These are phyloP conservation scores for Calephelis nemesis DNA, from an alignment of 1,140 invertebrate species.

Conservation along the genomic window DNA sequence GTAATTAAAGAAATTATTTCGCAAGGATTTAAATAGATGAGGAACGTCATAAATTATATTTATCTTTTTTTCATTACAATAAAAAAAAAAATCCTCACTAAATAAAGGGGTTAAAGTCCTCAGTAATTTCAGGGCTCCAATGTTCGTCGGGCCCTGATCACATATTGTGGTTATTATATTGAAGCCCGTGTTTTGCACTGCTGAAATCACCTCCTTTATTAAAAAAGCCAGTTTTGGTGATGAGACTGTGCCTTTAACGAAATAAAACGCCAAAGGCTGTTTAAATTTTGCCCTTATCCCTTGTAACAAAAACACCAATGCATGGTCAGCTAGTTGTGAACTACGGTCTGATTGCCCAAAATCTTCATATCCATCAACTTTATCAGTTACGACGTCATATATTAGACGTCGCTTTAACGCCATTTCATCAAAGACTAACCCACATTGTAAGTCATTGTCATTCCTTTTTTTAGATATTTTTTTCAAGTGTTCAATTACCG, in stretches of 20 bases:
- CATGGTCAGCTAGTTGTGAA: neutral
- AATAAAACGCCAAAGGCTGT: neutral
- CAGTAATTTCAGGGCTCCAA: conserved; percentile 25
- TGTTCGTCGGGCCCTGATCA: conserved; percentile 35
- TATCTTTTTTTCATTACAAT: conserved; percentile 15
- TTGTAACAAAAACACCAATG: neutral
- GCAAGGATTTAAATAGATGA: conserved; percentile 27
- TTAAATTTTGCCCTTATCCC: neutral
- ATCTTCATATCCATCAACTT: conserved; percentile 4
- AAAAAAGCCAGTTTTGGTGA: neutral
- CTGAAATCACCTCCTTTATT: conserved; percentile 15
- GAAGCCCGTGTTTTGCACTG: conserved; percentile 18
- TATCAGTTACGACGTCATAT: neutral
- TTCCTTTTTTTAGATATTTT: neutral
- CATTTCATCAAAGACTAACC: neutral
- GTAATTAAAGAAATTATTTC: conserved; percentile 24
- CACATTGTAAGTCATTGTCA: neutral
- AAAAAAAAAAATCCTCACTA: conserved; percentile 18
- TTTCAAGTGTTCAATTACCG: neutral
- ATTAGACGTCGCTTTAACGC: neutral
- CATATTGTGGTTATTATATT: conserved; percentile 30
- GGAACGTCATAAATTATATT: conserved; percentile 25
- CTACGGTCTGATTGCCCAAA: neutral
- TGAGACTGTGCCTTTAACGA: neutral
- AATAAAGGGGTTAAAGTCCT: neutral